phyloP scores from a whole-genome alignment of 92 coral and sea anemone species.

The Phymanthus crucifer region DNA sequence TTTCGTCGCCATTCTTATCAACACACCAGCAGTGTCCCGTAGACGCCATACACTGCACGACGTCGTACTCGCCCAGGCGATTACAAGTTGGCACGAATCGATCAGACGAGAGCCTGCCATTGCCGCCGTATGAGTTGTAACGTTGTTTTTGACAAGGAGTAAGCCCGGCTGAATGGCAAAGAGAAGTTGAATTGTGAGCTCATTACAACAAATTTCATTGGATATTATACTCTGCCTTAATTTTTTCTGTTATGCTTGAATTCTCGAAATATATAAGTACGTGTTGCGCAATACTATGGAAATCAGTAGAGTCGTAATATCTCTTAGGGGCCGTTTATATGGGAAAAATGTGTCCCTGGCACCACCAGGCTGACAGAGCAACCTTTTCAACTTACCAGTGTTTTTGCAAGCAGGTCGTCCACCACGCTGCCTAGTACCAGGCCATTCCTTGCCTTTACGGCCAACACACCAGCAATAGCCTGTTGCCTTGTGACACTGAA shows the following conservation, averaged over 20 bases:
- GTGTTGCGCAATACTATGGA: too few relatives aligned
- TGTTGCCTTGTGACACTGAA: slow-evolving; percentile 78
- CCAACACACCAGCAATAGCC: slow-evolving; percentile 96
- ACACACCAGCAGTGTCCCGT: slow-evolving; percentile 90
- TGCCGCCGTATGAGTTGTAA: slow-evolving; percentile 43
- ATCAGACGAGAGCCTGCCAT: slow-evolving; percentile 41
- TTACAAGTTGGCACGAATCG: slow-evolving; percentile 73
- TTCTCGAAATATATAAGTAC: too few relatives aligned
- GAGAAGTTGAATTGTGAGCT: too few relatives aligned
- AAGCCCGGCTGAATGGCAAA: slow-evolving; percentile 63
- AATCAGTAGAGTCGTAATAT: too few relatives aligned
- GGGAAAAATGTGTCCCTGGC: too few relatives aligned
- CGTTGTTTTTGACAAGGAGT: slow-evolving; percentile 77
- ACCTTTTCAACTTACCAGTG: slow-evolving; percentile 37
- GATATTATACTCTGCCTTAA: background rate
- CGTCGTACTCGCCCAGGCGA: slow-evolving; percentile 64
- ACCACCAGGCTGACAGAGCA: too few relatives aligned
- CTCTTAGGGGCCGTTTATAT: too few relatives aligned
- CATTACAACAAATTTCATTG: too few relatives aligned
- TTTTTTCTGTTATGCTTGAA: background rate
- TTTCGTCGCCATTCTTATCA: slow-evolving; percentile 60
- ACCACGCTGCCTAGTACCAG: slow-evolving; percentile 78
- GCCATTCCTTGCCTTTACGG: slow-evolving; percentile 72
- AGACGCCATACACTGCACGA: slow-evolving; percentile 71
- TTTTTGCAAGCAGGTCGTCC: slow-evolving; percentile 77